Base-by-base conservation (phyloP, 2,797 vertebrate species). In the Rhyacichthys aspro region DNA sequence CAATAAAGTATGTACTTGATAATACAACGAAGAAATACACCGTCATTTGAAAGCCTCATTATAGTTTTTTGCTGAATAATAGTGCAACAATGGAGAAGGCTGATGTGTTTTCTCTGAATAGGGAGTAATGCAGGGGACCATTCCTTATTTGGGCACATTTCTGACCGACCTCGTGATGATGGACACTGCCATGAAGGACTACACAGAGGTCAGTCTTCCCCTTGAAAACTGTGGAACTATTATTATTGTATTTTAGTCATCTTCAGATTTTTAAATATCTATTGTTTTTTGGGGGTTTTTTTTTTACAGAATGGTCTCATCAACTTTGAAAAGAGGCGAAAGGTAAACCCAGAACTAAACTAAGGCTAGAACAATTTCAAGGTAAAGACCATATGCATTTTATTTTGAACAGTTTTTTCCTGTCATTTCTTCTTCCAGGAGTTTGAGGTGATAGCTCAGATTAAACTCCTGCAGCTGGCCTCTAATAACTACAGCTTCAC, bases 81-180 rank as follows among this genome's bases (percentile, higher is more conserved):
- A 28, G 19, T 2, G 23, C 23, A 5, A 6, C 3, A 5, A 5
- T 28, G 45, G 9, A 17, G 19, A 14, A 3, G 11, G 4, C 12
- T 11, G 11, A 38, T 19, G 17, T 45, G 17, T 45, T 4, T 23
- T 43, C 17, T 54, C 17, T 36, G 11, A 9, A 6, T 85, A 98
- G 96, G 95, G 97, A 0, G 94, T 96, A 61, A 98, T 98, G 94
- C 97, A 98, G 84, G 97, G 97, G 34, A 98, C 97, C 0, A 95
- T 98, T 36, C 97, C 97, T 5, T 98, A 98, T 82, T 90, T 98
- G 78, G 96, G 96, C 53, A 98, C 96, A 2, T 98, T 98, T 78
- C 92, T 98, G 59, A 98, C 97, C 0, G 97, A 98, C 89, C 89
- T 98, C 74, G 97, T 98, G 80, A 98, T 98, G 97, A 94, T 98